phyloP scores from a whole-genome alignment of 2,113 vertebrate genomes.

The Corapipo altera region DNA sequence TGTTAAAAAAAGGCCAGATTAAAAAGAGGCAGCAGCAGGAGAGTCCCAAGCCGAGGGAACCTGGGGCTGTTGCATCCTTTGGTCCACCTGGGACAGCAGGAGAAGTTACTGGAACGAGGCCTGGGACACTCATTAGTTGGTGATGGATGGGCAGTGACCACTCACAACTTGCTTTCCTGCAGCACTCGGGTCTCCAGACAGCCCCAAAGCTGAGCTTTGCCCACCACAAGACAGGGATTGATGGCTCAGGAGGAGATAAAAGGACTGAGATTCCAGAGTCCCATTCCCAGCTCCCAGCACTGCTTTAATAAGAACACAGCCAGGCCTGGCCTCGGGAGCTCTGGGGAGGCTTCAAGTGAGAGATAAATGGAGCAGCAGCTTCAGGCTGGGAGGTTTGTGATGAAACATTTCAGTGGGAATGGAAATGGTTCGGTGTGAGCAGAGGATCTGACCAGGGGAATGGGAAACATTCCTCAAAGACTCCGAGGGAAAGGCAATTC shows the following conservation, averaged over 20 bases:
- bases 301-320: neutral
- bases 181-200: neutral
- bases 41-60: neutral
- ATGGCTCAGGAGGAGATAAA: neutral
- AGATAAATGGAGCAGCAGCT: neutral
- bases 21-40: neutral
- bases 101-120: neutral
- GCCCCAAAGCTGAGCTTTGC: neutral
- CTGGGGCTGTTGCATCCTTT: neutral
- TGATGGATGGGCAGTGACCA: neutral
- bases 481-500: neutral
- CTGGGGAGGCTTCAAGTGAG: neutral
- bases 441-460: neutral
- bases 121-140: fast-evolving
- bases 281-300: neutral
- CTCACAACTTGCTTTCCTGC: neutral
- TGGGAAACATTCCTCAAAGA: neutral
- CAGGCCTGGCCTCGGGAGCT: neutral
- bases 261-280: neutral
- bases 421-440: neutral
- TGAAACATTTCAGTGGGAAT: neutral
- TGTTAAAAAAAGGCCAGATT: neutral
- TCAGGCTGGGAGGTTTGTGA: neutral
- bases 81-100: fast-evolving
- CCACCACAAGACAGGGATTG: neutral